A percentile compares a stretch with the other conserved stretches of the same genome.
phyloP scores from a whole-genome alignment of 2,888 invertebrate species.

The Nephrotoma flavescens region DNA sequence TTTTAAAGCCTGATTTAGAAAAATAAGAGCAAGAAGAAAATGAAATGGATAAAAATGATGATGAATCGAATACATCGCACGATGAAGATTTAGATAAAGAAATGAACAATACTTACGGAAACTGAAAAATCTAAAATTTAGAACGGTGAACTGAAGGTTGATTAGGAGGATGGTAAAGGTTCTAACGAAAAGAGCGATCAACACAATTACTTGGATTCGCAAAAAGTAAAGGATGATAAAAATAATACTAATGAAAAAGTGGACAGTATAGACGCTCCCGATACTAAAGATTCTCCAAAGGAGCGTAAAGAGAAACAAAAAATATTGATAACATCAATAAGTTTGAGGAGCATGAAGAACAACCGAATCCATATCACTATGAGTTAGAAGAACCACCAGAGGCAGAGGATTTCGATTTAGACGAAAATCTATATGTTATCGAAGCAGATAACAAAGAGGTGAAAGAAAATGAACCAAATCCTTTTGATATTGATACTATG shows the following conservation, averaged over 20 bases:
- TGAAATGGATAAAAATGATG: conserved; percentile 42
- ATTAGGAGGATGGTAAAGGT: too few relatives aligned
- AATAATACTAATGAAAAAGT: conserved; percentile 40
- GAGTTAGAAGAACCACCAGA: conserved; percentile 62
- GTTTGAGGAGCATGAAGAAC: conserved; percentile 54
- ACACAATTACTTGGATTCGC: conserved; percentile 30
- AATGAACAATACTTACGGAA: conserved; percentile 92
- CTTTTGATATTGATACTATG: conserved; percentile 72
- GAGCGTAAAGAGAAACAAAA: conserved; percentile 37
- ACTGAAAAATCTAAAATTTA: conserved; percentile 59
- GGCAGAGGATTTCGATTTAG: conserved; percentile 74
- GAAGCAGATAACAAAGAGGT: conserved; percentile 40
- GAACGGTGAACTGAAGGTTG: too few relatives aligned
- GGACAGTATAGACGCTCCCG: conserved; percentile 27
- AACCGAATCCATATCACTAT: conserved; percentile 66
- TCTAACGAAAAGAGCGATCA: conserved; percentile 58
- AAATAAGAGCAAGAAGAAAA: conserved; percentile 36
- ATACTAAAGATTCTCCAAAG: conserved; percentile 17
- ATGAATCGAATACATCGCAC: conserved; percentile 29
- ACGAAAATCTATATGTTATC: conserved; percentile 73
- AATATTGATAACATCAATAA: conserved; percentile 78
- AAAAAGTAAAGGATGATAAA: conserved; percentile 38
- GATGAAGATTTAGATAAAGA: conserved; percentile 82
- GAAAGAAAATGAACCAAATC: conserved; percentile 56
- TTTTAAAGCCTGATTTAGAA: too few relatives aligned